Evolutionary conservation across 2,113 vertebrate species (phyloP).

Genomic region (Numida meleagris): DNA sequence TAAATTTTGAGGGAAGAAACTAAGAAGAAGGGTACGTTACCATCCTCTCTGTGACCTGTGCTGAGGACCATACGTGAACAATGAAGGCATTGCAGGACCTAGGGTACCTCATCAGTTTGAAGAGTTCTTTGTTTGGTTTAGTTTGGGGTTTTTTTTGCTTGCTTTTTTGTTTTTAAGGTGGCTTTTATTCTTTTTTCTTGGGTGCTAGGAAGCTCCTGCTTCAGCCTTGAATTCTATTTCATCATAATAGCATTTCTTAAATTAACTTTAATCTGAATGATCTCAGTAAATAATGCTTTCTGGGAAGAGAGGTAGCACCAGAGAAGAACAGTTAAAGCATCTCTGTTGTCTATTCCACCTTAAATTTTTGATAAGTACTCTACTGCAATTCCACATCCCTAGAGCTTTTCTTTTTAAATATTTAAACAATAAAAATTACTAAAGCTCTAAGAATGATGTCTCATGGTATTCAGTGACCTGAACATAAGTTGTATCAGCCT

Average conservation of each 20-base stretch:
- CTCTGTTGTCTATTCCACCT: constrained; percentile 15
- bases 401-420: constrained; percentile 59
- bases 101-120: not conserved
- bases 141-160: not conserved
- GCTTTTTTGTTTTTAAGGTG: not conserved
- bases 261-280: not conserved
- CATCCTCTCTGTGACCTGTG: not conserved
- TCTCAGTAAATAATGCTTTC: not conserved
- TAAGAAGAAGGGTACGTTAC: not conserved
- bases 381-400: constrained; percentile 15
- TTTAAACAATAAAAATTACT: constrained; percentile 70
- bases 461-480: constrained; percentile 66
- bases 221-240: not conserved
- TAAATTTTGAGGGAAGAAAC: not conserved
- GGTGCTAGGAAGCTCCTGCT: not conserved
- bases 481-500: constrained; percentile 58
- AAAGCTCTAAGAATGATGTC: constrained; percentile 58
- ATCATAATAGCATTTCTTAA: not conserved
- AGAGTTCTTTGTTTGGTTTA: not conserved
- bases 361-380: constrained; percentile 25
- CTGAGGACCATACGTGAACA: not conserved
- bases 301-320: not conserved
- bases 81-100: not conserved
- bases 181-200: not conserved
- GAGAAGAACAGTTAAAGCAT: not conserved